phyloP scores from a whole-genome alignment of 2,888 invertebrate species.

The Yponomeuta malinellus region DNA sequence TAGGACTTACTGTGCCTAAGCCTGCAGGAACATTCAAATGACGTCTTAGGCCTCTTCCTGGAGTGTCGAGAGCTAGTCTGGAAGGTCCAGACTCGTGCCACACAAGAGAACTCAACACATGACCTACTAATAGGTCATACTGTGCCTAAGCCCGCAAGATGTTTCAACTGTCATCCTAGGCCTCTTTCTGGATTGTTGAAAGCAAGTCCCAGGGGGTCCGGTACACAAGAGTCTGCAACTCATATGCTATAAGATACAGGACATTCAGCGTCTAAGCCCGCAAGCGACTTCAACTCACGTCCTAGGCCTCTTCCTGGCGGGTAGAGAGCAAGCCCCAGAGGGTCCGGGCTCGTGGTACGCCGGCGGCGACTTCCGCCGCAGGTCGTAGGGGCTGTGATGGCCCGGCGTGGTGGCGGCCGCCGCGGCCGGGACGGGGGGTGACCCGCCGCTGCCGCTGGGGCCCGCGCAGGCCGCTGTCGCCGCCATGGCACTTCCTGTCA shows the following conservation, averaged over 20 bases:
- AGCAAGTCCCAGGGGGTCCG: no score
- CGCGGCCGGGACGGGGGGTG: conserved; percentile 71
- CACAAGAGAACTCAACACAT: conserved; percentile 57
- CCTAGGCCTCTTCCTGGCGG: conserved; percentile 89
- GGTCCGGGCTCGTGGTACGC: conserved; percentile 84
- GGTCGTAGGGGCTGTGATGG: conserved; percentile 93
- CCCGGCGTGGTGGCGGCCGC: conserved; percentile 81
- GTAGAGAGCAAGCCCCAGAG: conserved; percentile 79
- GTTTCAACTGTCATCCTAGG: no score
- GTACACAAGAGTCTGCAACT: no score
- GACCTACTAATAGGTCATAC: no score
- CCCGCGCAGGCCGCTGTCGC: conserved; percentile 68
- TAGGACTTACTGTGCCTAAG: no score
- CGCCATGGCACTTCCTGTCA: conserved; percentile 69
- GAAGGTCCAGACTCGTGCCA: conserved; percentile 82
- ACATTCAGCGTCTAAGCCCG: no score
- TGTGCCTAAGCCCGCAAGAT: no score
- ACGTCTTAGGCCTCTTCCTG: no score
- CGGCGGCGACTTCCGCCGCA: conserved; percentile 88
- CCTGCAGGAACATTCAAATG: no score
- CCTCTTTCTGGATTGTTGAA: no score
- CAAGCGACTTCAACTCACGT: conserved; percentile 49
- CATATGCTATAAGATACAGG: no score
- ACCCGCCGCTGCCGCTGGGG: conserved; percentile 71
- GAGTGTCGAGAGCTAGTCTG: conserved; percentile 26